A percentile compares a stretch with the other conserved stretches of the same genome.
Evolutionary conservation across 2,888 invertebrate genomes (phyloP).

Genomic region (Trissolcus japonicus): DNA sequence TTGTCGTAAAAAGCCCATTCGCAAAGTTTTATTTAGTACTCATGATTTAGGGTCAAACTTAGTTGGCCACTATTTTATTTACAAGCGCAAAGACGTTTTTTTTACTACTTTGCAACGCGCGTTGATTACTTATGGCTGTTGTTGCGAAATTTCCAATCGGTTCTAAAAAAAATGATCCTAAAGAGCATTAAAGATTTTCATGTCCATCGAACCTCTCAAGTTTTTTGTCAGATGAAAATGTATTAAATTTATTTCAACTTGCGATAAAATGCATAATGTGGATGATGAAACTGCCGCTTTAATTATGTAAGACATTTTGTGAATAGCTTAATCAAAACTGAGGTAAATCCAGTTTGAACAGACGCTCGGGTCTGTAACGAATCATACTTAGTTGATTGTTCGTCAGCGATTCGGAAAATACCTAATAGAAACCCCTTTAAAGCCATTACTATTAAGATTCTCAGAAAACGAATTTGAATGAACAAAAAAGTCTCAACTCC

Average conservation of each 20-base stretch:
- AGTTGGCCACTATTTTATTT: constrained; percentile 52
- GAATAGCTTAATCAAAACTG: constrained; percentile 50
- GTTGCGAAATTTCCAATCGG: constrained; percentile 18
- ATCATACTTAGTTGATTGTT: constrained; percentile 38
- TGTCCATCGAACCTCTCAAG: not conserved
- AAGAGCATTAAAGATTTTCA: not conserved
- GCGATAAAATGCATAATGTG: too few relatives aligned
- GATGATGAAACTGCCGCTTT: constrained; percentile 28
- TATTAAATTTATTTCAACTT: too few relatives aligned
- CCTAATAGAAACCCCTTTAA: constrained; percentile 47
- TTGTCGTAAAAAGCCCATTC: constrained; percentile 58
- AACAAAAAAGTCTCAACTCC: not conserved
- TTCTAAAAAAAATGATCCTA: constrained; percentile 8
- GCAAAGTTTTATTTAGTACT: constrained; percentile 58
- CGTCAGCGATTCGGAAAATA: constrained; percentile 38
- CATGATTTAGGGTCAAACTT: constrained; percentile 56
- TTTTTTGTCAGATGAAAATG: too few relatives aligned
- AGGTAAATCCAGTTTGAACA: constrained; percentile 31
- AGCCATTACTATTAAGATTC: constrained; percentile 23
- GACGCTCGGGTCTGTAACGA: constrained; percentile 37
- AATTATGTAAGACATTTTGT: constrained; percentile 42
- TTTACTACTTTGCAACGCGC: constrained; percentile 18
- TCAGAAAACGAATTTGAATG: not conserved
- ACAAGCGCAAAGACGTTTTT: constrained; percentile 39
- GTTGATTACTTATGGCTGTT: constrained; percentile 43